phyloP scores from a whole-genome alignment of 2,888 invertebrate species.

The Ischnura elegans region DNA sequence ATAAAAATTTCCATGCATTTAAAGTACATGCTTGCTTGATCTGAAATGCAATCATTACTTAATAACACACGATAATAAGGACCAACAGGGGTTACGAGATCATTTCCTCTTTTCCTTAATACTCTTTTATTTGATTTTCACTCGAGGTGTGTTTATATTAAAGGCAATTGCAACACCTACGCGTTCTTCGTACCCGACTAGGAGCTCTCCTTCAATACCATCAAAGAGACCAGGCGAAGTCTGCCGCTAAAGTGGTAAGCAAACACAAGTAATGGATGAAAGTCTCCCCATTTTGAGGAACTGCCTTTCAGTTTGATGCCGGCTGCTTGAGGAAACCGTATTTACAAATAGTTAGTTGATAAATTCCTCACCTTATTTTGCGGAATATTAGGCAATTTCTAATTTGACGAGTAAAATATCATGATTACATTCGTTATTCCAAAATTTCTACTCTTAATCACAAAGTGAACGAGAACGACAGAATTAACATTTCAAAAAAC shows the following conservation, averaged over 20 bases:
- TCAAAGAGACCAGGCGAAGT: not conserved
- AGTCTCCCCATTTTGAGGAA: not conserved
- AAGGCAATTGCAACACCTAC: not conserved
- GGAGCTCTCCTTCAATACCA: not conserved
- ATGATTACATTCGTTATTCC: no score
- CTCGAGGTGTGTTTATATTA: not conserved
- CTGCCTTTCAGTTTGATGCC: not conserved
- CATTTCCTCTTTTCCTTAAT: not conserved
- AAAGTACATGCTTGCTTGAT: no score
- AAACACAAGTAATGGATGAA: constrained; percentile 6
- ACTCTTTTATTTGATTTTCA: not conserved
- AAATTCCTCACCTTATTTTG: not conserved
- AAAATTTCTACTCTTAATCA: no score
- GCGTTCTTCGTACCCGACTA: not conserved
- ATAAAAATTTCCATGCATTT: no score
- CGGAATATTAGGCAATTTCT: not conserved
- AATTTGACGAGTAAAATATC: no score
- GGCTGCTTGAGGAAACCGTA: not conserved
- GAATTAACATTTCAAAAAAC: no score
- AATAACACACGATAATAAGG: no score
- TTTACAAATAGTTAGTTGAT: not conserved
- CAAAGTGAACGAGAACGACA: no score
- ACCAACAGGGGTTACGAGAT: not conserved
- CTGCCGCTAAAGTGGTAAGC: not conserved
- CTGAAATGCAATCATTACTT: no score